phyloP scores from a whole-genome alignment of 2,113 vertebrate species.

The Apteryx mantelli region DNA sequence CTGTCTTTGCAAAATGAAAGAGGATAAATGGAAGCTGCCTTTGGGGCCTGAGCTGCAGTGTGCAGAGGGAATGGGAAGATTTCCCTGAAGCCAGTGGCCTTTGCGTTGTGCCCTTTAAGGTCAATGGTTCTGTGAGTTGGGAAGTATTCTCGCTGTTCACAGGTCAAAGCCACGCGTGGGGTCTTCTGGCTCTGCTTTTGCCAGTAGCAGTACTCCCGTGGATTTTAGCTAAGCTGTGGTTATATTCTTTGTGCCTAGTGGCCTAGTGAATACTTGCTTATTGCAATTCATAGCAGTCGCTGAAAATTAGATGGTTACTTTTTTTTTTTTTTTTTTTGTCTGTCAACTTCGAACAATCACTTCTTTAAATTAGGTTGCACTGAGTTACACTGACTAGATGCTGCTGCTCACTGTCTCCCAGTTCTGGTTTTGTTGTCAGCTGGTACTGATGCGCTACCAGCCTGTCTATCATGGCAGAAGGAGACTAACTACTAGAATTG shows the following conservation, averaged over 20 bases:
- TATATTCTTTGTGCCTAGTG: neutral
- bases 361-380: neutral
- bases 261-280: neutral
- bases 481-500: neutral
- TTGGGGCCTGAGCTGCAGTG: neutral
- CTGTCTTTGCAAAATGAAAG: neutral
- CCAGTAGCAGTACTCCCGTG: neutral
- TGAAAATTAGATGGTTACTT: neutral
- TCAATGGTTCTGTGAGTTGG: neutral
- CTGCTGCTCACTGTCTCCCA: neutral
- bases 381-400: neutral
- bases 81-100: neutral
- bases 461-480: neutral
- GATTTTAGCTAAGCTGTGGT: neutral
- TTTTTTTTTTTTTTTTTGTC: neutral
- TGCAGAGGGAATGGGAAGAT: neutral
- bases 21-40: neutral
- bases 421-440: neutral
- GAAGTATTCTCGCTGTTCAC: neutral
- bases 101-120: neutral
- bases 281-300: neutral
- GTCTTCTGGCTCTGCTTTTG: neutral
- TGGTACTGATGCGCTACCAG: neutral
- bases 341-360: neutral
- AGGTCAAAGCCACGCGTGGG: fast-evolving